Base-by-base conservation (phyloP, 1,140 invertebrate species). In the Lamellibrachia luymesi region DNA sequence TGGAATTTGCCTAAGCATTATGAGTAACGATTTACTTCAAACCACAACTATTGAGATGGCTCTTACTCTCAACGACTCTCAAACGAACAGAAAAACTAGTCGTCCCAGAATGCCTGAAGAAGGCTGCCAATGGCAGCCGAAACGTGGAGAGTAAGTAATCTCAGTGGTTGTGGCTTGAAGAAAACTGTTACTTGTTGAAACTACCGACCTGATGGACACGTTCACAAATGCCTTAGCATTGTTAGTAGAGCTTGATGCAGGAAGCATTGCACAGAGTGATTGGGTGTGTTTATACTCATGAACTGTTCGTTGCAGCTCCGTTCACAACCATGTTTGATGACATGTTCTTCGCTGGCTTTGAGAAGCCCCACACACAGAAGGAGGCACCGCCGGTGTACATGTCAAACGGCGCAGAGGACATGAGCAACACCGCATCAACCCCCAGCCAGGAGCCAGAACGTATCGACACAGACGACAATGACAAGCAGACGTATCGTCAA, bases 241-340 rank as follows among this genome's bases (percentile, higher is more conserved):
- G 52, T 56, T 13, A 56, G 13, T 80, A 17, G 64, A 80, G 2
- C 13, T 80, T 80, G 25, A 8, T 22, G 90, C 51, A 51, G 56
- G 91, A 90, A 51, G 17, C 91, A 64, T 90, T 93, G 51, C 56
- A 25, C 91, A 93, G 91, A 92, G 90, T 91, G 25, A 92, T 51
- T 93, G 93, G 38, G 90, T 64, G 92, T 51, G 51, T 90, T 25
- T 22, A n/a, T 52, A 90, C n/a, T 89, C 64, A 90, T 93, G 13
- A 94, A 93, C 92, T 94, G 92, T 90, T 93, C 92, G 80, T 93
- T 93, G 64, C 93, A 92, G 93, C 94, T 93, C 93, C 93, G 64
- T 50, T 93, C 94, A 93, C 94, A 93, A 92, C 94, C 93, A 96
- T 98, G 93, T 98, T 97, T 94, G 97, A 97, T 92, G 96, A 96